Base-by-base conservation (phyloP, 2,113 vertebrate genomes). In the Pteronura brasiliensis region DNA sequence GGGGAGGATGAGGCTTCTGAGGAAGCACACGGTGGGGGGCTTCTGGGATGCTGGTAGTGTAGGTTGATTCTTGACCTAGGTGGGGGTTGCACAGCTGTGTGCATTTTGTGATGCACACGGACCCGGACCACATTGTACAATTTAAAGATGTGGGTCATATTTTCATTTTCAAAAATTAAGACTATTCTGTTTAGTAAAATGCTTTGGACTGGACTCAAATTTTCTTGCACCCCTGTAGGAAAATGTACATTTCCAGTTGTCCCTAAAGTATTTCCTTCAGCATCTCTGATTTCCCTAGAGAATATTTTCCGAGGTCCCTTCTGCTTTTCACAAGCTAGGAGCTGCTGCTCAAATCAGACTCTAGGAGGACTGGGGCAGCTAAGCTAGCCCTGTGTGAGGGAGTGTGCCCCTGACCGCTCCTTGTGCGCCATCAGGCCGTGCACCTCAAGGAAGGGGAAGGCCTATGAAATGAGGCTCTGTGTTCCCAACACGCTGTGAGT, bases 381-480 rank as follows among this genome's bases (percentile, higher is more conserved):
- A 34, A 27, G 27, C 69, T 23, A 7, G 2, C 49, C 25, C 18
- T 2, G 1, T 55, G 25, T 12, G 67, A 57, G n/a, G 49, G 49
- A 4, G 10, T 12, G 59, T 6, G n/a, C 5, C 49, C 84, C 44
- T 17, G 31, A 4, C 29, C 11, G 14, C 47, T 52, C 84, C 63
- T 36, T 1, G 14, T 0, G 3, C 1, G 6, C 14, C 7, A 9
- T 87, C 34, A 20, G 44, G 13, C 65, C 34, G 2, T 4, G 14
- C 17, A 4, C 9, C 67, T 23, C 27, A n/a, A 13, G n/a, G 15
- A 55, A 39, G 15, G n/a, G 25, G 85, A 36, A 42, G 49, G 15
- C 25, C n/a, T 17, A 25, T 4, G 39, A 67, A 47, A 12, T 29
- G 9, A 52, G 59, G 12, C 39, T 89, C 52, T 57, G 7, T 36